Percentiles rank a stretch among this genome's conserved stretches.
Conservation (phyloP, 1,140 invertebrate genomes). For the Pogonus chalceus region DNA sequence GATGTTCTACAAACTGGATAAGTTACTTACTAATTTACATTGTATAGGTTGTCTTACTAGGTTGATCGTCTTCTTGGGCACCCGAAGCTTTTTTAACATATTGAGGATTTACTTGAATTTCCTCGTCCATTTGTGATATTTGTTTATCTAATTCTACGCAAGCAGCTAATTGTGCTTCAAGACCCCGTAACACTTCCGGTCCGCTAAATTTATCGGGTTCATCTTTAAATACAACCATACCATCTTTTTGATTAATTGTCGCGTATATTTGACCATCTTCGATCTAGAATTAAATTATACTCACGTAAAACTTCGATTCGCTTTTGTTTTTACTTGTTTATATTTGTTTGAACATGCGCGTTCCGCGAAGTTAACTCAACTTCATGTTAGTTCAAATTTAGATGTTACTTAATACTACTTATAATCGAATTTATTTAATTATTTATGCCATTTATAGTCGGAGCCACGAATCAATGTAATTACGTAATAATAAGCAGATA, state of each 20-base stretch:
- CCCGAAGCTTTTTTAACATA: slow-evolving; percentile 65
- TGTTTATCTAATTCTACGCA: slow-evolving; percentile 81
- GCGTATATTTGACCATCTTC: slow-evolving; percentile 96
- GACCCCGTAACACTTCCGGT: slow-evolving; percentile 69
- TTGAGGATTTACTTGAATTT: slow-evolving; percentile 83
- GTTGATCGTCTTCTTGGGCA: slow-evolving; percentile 51
- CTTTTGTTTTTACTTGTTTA: too few species aligned
- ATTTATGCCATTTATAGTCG: too few species aligned
- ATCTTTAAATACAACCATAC: slow-evolving; percentile 94
- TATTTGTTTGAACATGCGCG: too few species aligned
- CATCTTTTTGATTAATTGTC: slow-evolving; percentile 94
- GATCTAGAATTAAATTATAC: slow-evolving; percentile 54
- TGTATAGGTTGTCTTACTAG: slow-evolving; percentile 42
- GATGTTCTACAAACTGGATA: too few species aligned
- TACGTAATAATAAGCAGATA: too few species aligned
- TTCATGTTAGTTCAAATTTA: too few species aligned
- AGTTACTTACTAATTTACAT: too few species aligned
- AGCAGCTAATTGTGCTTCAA: slow-evolving; percentile 80
- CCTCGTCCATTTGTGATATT: slow-evolving; percentile 86
- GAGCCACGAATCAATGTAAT: too few species aligned
- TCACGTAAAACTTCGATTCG: too few species aligned
- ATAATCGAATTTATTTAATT: too few species aligned
- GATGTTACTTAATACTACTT: too few species aligned
- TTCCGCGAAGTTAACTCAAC: too few species aligned
- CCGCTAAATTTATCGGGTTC: slow-evolving; percentile 93